Conservation (phyloP, 2,113 vertebrate species). For the Prolemur simus region DNA sequence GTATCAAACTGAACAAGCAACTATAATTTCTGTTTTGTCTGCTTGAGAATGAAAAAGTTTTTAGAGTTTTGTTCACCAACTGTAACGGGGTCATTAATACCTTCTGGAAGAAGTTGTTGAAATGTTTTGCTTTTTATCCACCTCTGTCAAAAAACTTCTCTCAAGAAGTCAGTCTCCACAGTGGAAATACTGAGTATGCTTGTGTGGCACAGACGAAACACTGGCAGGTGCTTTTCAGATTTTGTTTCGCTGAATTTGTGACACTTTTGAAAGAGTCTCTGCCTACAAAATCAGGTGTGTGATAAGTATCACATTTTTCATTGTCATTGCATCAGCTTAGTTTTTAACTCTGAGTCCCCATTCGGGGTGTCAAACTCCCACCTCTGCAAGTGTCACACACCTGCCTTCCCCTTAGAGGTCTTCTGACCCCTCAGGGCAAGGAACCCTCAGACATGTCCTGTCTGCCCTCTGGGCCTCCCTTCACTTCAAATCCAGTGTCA, state of each 20-base stretch:
- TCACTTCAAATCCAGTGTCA: neutral
- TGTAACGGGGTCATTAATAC: neutral
- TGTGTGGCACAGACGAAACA: neutral
- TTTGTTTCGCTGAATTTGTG: neutral
- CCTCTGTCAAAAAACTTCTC: neutral
- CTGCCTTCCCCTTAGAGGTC: neutral
- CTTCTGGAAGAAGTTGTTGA: neutral
- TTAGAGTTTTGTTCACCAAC: neutral
- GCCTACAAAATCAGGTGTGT: neutral
- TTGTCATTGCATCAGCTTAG: neutral
- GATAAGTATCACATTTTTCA: neutral
- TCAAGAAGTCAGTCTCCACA: neutral
- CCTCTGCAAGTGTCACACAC: neutral
- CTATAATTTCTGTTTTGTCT: neutral
- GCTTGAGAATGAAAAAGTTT: neutral
- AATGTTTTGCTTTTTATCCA: neutral
- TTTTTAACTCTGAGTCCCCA: neutral
- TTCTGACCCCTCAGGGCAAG: neutral
- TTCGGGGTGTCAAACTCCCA: neutral
- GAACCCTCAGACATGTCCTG: neutral
- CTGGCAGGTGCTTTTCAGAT: neutral
- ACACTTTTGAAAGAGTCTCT: neutral
- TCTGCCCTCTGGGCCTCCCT: rapidly evolving
- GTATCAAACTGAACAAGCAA: neutral
- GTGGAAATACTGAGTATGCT: neutral